Conservation (phyloP, 2,113 vertebrate species). For the Herpailurus yagouaroundi region DNA sequence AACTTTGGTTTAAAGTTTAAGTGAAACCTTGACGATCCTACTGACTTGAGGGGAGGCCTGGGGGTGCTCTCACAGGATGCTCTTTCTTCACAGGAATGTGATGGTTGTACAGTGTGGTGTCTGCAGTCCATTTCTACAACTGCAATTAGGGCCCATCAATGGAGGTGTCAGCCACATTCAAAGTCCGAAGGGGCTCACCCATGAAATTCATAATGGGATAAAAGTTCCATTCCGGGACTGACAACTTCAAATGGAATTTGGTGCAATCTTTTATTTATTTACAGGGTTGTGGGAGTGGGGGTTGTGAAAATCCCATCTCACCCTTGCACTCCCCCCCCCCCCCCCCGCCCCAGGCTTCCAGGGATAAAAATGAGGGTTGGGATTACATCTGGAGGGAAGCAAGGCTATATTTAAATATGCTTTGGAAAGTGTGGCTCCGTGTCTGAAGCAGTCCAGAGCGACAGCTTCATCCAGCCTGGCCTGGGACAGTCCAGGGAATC, state of each 20-base stretch:
- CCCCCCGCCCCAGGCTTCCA: conserved; percentile 13
- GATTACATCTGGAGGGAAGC: conserved; percentile 75
- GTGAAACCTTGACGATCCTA: conserved; percentile 71
- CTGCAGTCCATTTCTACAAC: conserved; percentile 62
- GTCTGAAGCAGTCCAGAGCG: conserved; percentile 60
- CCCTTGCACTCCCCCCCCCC: too few species aligned
- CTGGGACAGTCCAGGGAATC: conserved; percentile 70
- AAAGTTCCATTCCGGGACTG: conserved; percentile 80
- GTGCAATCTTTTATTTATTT: conserved; percentile 79
- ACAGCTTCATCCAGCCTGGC: conserved; percentile 56
- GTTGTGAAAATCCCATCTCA: conserved; percentile 41
- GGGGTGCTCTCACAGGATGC: conserved; percentile 68
- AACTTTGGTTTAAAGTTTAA: conserved; percentile 77
- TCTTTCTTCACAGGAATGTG: conserved; percentile 78
- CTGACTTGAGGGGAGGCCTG: conserved; percentile 60
- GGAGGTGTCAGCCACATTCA: conserved; percentile 76
- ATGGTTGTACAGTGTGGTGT: conserved; percentile 72
- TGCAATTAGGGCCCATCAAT: conserved; percentile 80
- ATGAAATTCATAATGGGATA: conserved; percentile 82
- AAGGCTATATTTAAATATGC: conserved; percentile 80
- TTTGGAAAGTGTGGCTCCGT: conserved; percentile 75
- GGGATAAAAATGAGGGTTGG: conserved; percentile 74
- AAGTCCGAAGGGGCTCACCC: conserved; percentile 75
- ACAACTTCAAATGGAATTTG: conserved; percentile 78
- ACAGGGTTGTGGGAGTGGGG: conserved; percentile 63